Percentiles rank a stretch among this genome's conserved stretches.
phyloP scores from a whole-genome alignment of 2,888 invertebrate genomes.

The Eilema depressum region DNA sequence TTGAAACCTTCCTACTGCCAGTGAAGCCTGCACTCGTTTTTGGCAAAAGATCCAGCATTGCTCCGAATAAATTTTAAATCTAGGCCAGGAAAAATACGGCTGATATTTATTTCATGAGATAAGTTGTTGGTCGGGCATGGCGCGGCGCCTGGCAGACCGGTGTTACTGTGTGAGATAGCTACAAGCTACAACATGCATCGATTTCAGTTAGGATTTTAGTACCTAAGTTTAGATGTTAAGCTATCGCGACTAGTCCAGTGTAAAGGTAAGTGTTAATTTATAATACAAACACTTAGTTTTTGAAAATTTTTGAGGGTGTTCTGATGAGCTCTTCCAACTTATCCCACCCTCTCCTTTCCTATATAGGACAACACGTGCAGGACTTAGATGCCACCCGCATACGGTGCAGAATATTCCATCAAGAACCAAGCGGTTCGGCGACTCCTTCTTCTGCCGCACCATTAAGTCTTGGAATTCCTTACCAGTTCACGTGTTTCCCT shows the following conservation, averaged over 20 bases:
- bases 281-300: too few relatives aligned
- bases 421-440: too few relatives aligned
- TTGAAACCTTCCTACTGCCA: conserved; percentile 11
- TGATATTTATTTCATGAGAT: conserved; percentile 13
- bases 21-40: conserved; percentile 4
- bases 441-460: too few relatives aligned
- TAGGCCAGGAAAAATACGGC: conserved; percentile 11
- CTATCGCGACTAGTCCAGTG: not conserved
- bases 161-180: not conserved
- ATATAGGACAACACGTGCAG: too few relatives aligned
- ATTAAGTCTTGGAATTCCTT: too few relatives aligned
- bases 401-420: too few relatives aligned
- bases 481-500: too few relatives aligned
- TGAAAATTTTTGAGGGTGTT: too few relatives aligned
- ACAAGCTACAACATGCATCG: not conserved
- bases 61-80: conserved; percentile 12
- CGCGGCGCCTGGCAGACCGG: not conserved
- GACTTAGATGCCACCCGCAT: too few relatives aligned
- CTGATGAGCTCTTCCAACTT: too few relatives aligned
- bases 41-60: conserved; percentile 10
- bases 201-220: not conserved
- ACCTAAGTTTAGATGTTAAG: not conserved
- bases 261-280: not conserved
- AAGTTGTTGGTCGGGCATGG: conserved; percentile 1
- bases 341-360: too few relatives aligned